Percentiles rank a stretch among this genome's conserved stretches.
Conservation (phyloP, 53 echinoderm and acorn worm genomes). For the Henricia sp. region DNA sequence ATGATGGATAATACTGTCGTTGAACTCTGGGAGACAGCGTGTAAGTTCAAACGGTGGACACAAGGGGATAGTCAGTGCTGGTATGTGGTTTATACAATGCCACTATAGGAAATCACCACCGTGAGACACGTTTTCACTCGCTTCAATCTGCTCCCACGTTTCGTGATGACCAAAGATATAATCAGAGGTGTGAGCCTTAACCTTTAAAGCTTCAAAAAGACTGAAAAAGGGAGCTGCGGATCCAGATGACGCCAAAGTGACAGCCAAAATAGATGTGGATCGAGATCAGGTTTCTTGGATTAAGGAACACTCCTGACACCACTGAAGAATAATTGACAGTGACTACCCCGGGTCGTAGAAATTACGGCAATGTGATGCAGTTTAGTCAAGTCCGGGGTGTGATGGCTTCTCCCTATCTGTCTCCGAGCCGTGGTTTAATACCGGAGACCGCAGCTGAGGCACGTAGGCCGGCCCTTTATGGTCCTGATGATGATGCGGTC, state of each 20-base stretch:
- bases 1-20: slow-evolving; percentile 3
- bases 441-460: slow-evolving; percentile 2
- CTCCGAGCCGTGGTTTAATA: slow-evolving; percentile 34
- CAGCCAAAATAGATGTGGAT: slow-evolving; percentile 5
- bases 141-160: too few relatives aligned
- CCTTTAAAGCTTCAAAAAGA: too few relatives aligned
- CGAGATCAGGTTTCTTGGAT: slow-evolving; percentile 43
- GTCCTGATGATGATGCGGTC: slow-evolving; percentile 24
- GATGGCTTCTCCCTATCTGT: slow-evolving; percentile 43
- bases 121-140: background rate
- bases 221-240: too few relatives aligned
- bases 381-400: slow-evolving; percentile 28
- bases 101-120: too few relatives aligned
- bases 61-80: background rate
- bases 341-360: too few relatives aligned
- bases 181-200: too few relatives aligned
- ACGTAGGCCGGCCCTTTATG: slow-evolving; percentile 2
- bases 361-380: background rate
- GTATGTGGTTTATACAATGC: too few relatives aligned
- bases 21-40: too few relatives aligned
- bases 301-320: slow-evolving; percentile 47
- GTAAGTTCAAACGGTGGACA: background rate
- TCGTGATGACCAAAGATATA: too few relatives aligned
- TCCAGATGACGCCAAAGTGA: too few relatives aligned
- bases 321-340: slow-evolving; percentile 32